Percentiles rank a stretch among this genome's conserved stretches.
These are phyloP conservation scores for Plagodis pulveraria DNA, from an alignment of 2,888 invertebrate genomes.

Conservation along the genomic window DNA sequence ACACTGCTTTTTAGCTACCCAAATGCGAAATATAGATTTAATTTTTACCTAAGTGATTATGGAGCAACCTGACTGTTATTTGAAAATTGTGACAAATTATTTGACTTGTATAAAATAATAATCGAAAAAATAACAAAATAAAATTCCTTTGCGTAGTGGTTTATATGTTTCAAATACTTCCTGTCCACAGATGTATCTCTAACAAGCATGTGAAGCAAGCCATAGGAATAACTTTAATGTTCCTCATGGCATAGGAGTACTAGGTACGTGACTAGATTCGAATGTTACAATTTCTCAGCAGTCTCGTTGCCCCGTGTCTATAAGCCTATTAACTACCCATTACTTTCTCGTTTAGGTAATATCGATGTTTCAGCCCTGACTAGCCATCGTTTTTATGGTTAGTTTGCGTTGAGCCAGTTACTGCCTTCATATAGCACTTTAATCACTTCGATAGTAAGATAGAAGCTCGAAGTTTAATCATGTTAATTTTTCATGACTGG, in stretches of 20 bases:
- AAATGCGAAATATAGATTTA: slow-evolving; percentile 31
- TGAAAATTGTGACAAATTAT: not conserved
- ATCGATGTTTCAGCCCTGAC: slow-evolving; percentile 31
- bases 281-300: slow-evolving; percentile 4
- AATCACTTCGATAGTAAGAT: too few relatives aligned
- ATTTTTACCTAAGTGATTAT: slow-evolving; percentile 16
- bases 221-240: too few relatives aligned
- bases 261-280: not conserved
- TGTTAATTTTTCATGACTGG: not conserved
- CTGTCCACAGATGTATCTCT: too few relatives aligned
- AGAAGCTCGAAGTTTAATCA: too few relatives aligned
- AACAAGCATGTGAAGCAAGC: too few relatives aligned
- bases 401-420: slow-evolving; percentile 24
- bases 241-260: not conserved
- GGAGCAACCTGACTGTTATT: slow-evolving; percentile 5
- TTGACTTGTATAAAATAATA: not conserved
- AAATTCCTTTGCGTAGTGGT: too few relatives aligned
- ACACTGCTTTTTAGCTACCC: slow-evolving; percentile 45
- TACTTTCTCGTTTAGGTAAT: slow-evolving; percentile 29
- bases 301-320: slow-evolving; percentile 10
- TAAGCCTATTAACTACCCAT: slow-evolving; percentile 22
- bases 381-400: slow-evolving; percentile 29
- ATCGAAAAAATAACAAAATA: not conserved
- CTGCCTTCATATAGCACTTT: not conserved
- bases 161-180: too few relatives aligned